Percentiles rank a stretch among this genome's conserved stretches.
Evolutionary conservation across 1,140 invertebrate genomes (phyloP).

Genomic region (Lasaia peninsularis): DNA sequence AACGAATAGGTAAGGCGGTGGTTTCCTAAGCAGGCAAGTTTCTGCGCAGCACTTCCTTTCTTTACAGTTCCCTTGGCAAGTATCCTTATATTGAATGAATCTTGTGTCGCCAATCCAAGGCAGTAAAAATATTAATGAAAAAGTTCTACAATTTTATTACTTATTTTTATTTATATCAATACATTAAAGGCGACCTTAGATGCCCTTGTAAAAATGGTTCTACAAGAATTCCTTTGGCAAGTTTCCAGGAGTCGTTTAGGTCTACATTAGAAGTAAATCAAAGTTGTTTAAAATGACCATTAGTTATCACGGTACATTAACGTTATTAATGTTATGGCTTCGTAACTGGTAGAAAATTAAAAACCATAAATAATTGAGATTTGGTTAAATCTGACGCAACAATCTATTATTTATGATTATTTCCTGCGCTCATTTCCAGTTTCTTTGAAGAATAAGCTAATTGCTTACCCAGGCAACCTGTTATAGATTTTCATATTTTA

Average conservation of each 20-base stretch:
- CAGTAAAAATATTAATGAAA: too few relatives aligned
- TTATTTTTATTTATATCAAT: background rate
- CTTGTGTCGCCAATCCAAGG: too few relatives aligned
- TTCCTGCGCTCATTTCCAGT: too few relatives aligned
- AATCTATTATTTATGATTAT: conserved; percentile 4
- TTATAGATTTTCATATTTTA: too few relatives aligned
- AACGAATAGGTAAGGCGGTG: too few relatives aligned
- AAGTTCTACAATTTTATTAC: background rate
- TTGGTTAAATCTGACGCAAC: conserved; percentile 1
- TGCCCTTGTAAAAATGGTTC: conserved; percentile 1
- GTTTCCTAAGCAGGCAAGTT: too few relatives aligned
- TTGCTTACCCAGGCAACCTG: too few relatives aligned
- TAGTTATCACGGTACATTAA: conserved; percentile 6
- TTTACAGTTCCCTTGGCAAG: too few relatives aligned
- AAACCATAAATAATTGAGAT: background rate
- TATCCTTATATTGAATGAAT: too few relatives aligned
- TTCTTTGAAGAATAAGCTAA: too few relatives aligned
- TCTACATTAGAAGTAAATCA: conserved; percentile 6
- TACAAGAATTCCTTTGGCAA: background rate
- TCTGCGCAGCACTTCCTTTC: too few relatives aligned
- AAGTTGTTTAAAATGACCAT: conserved; percentile 13
- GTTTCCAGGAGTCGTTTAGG: conserved; percentile 7
- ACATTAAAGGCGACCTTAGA: background rate
- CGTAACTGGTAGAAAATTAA: background rate
- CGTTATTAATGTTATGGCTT: conserved; percentile 5